Evolutionary conservation across 2,113 vertebrate species (phyloP).

Genomic region (Oreotragus oreotragus): DNA sequence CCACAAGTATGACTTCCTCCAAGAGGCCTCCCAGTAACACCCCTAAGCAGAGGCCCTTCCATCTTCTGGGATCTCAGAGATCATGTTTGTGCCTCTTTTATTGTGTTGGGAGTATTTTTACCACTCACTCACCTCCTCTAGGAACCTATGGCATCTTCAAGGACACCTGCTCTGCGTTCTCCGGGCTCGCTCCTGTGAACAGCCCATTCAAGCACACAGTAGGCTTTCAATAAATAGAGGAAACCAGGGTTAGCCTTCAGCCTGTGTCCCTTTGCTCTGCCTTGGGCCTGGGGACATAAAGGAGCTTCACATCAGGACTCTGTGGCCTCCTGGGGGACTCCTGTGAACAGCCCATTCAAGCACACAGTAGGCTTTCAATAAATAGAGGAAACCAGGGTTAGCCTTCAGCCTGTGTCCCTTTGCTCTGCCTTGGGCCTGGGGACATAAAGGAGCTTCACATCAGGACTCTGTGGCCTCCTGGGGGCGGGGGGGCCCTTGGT

Average conservation of each 20-base stretch:
- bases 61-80: not conserved
- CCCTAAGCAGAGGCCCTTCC: not conserved
- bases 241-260: not conserved
- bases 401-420: not conserved
- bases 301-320: not conserved
- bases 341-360: no score
- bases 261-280: not conserved
- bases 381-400: accelerated
- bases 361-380: not conserved
- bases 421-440: not conserved
- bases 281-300: not conserved
- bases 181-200: not conserved
- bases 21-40: not conserved
- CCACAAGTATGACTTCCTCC: not conserved
- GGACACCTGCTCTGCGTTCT: accelerated
- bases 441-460: not conserved
- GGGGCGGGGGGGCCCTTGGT: not conserved
- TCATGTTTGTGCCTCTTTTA: not conserved
- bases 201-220: not conserved
- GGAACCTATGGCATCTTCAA: not conserved
- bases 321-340: not conserved
- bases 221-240: not conserved
- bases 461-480: not conserved
- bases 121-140: not conserved
- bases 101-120: not conserved